Conservation (phyloP, 2,888 invertebrate genomes). For the Drosophila greeni region DNA sequence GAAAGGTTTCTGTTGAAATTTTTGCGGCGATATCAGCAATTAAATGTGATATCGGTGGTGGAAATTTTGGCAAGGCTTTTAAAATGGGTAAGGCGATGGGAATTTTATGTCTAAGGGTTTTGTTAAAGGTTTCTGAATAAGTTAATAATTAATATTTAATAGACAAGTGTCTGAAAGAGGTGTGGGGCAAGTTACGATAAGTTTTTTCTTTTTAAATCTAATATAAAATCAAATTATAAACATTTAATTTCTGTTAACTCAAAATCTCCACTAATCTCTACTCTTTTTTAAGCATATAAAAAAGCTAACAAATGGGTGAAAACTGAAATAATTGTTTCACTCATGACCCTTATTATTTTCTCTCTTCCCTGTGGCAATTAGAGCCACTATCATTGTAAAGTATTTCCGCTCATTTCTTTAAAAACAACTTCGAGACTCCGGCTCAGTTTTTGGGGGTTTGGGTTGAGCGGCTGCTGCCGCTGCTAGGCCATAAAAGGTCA, state of each 20-base stretch:
- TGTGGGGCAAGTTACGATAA: too few species aligned
- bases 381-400: conserved; percentile 46
- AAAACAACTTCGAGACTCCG: conserved; percentile 6
- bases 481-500: conserved; percentile 61
- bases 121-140: neutral
- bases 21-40: conserved; percentile 15
- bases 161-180: neutral
- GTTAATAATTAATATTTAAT: neutral
- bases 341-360: conserved; percentile 40
- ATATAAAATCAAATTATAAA: neutral
- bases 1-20: conserved; percentile 7
- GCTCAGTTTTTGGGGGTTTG: conserved; percentile 30
- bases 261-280: neutral
- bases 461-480: conserved; percentile 17
- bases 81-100: neutral
- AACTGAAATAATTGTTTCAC: conserved; percentile 35
- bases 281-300: neutral
- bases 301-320: conserved; percentile 26
- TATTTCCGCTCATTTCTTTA: conserved; percentile 57
- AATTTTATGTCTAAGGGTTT: neutral
- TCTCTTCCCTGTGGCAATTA: conserved; percentile 38
- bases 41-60: conserved; percentile 7
- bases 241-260: neutral
- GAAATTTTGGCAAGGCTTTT: neutral
- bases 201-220: neutral